Base-by-base conservation (phyloP, 64 coral and sea anemone genomes). In the Orbicella faveolata region DNA sequence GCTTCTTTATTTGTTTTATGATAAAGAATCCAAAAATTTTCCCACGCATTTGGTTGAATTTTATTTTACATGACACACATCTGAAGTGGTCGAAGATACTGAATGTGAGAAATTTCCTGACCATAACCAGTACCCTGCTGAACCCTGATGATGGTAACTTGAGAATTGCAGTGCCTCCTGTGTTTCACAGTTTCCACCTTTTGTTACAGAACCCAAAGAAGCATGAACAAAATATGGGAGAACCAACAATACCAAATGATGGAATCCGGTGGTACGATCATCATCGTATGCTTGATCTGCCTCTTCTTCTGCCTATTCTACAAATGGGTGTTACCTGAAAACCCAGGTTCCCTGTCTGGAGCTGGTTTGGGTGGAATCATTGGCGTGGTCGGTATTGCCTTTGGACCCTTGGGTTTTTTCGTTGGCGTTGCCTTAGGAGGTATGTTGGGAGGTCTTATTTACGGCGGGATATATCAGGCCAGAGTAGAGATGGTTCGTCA, bases 91-190 rank as follows among this genome's bases (percentile, higher is more conserved):
- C 41, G 41, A 48, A 48, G 41, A 48, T 6, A 48, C 41, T 48
- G 16, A 90, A 84, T 61, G 79, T 52, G 0, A 82, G 89, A 34
- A 90, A 90, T 11, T 76, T 75, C 61, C 39, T 90, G 66, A 90
- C 83, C 17, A 90, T 83, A 80, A 80, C 73, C 34, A 75, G 36
- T 11, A n/a, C 79, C 12, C 8, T 83, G 35, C 55, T 90, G 26
- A 83, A 90, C 25, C 78, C 79, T 44, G 21, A 90, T 48, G 48
- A 12, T 7, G 18, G 83, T 25, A 53, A 83, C 51, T 41, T 83
- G 19, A 44, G 33, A 57, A 3, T 81, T 39, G 33, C 36, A 12
- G 26, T 90, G 52, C 69, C 89, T 9, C 53, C 68, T 8, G 55
- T 83, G 15, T 2, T 76, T 55, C 34, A 10, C 3, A 83, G 76